Evolutionary conservation across 2,888 invertebrate genomes (phyloP).

Genomic region (Imbricaverruca yamaguchii): DNA sequence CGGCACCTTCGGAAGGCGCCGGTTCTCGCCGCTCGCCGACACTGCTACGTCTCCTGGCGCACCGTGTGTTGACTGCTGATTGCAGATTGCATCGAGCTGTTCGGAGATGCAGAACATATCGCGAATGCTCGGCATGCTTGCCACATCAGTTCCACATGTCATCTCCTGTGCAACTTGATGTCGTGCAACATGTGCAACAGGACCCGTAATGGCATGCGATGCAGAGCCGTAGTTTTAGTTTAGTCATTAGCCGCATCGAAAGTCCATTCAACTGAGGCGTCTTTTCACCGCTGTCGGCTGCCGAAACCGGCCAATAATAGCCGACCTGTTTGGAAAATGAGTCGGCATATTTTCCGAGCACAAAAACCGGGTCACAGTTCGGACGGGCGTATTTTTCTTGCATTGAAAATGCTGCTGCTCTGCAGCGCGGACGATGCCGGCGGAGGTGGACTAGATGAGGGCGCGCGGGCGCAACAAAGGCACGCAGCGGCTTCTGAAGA

Average conservation of each 20-base stretch:
- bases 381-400: background rate
- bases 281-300: background rate
- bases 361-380: constrained; percentile 7
- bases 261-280: constrained; percentile 4
- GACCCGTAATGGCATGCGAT: background rate
- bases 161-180: background rate
- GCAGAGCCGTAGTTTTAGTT: background rate
- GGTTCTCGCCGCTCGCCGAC: too few relatives aligned
- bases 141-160: background rate
- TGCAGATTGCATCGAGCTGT: background rate
- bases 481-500: background rate
- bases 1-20: background rate
- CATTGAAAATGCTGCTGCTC: background rate
- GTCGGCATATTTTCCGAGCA: background rate
- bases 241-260: background rate
- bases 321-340: constrained; percentile 4
- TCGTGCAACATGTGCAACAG: background rate
- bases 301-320: background rate
- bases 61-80: too few relatives aligned
- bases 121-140: too few relatives aligned
- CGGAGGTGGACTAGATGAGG: too few relatives aligned
- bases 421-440: too few relatives aligned
- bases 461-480: background rate
- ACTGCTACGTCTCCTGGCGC: too few relatives aligned
- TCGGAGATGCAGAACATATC: too few relatives aligned